Conservation (phyloP, 2,113 vertebrate genomes). For the Noctilio leporinus region DNA sequence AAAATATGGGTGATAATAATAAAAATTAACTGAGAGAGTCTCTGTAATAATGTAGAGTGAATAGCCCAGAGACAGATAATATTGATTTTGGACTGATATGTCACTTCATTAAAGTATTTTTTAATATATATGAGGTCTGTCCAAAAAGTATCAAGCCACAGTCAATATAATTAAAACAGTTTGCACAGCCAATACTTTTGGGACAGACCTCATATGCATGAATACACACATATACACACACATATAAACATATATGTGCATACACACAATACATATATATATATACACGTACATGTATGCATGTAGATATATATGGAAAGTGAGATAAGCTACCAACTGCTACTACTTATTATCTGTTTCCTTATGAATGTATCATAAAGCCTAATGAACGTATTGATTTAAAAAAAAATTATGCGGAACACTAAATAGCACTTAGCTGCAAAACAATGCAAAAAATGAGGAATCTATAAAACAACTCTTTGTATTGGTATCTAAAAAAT, state of each 20-base stretch:
- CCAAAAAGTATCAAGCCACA: too few relatives aligned
- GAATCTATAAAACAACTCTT: neutral
- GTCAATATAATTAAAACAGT: too few relatives aligned
- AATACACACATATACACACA: neutral
- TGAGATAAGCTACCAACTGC: neutral
- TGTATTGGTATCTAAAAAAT: neutral
- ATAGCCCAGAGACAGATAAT: neutral
- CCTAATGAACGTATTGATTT: neutral
- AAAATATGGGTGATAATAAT: neutral
- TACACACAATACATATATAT: too few relatives aligned
- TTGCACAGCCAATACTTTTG: too few relatives aligned
- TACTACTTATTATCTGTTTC: neutral
- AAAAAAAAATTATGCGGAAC: neutral
- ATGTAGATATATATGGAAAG: too few relatives aligned
- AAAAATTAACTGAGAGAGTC: neutral
- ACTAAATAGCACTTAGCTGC: neutral
- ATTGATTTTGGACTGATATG: neutral
- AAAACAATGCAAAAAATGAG: neutral
- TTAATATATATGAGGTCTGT: too few relatives aligned
- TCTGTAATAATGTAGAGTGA: neutral
- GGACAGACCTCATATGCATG: too few relatives aligned
- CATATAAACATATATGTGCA: too few relatives aligned
- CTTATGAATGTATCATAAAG: neutral
- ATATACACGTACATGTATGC: neutral
- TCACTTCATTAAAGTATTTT: neutral